Conservation (phyloP, 2,888 invertebrate genomes). For the Drosophila maculinotata region DNA sequence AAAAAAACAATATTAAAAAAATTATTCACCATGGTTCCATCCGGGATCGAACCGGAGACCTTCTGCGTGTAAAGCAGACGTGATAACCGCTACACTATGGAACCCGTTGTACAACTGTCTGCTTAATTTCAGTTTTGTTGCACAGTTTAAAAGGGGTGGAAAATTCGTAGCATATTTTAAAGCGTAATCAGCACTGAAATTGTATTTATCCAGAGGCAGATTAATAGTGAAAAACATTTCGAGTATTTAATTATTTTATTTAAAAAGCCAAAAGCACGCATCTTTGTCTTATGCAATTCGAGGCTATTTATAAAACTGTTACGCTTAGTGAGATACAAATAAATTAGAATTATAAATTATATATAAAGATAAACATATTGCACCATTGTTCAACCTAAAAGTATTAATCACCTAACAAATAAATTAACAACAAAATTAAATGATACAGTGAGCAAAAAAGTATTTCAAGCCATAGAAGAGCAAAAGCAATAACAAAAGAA, state of each 20-base stretch:
- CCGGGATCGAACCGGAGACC: conserved; percentile 85
- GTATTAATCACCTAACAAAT: conserved; percentile 58
- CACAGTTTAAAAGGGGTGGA: not conserved
- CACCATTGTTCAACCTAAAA: conserved; percentile 68
- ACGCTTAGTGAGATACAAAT: conserved; percentile 49
- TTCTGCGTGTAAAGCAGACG: conserved; percentile 86
- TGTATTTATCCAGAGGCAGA: not conserved
- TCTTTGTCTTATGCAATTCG: conserved; percentile 31
- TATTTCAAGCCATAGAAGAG: conserved; percentile 66
- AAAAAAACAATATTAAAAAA: conserved; percentile 1
- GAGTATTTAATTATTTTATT: conserved; percentile 50
- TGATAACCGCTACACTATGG: conserved; percentile 86
- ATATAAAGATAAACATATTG: conserved; percentile 59
- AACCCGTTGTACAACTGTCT: conserved; percentile 30
- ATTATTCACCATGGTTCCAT: conserved; percentile 43
- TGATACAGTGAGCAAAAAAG: conserved; percentile 52
- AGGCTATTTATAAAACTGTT: conserved; percentile 44
- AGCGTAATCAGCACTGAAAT: not conserved
- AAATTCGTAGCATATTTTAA: conserved; percentile 17
- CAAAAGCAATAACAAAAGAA: conserved; percentile 61
- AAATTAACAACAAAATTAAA: conserved; percentile 64
- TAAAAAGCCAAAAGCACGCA: conserved; percentile 70
- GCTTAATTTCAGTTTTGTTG: conserved; percentile 58
- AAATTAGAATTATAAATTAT: conserved; percentile 48
- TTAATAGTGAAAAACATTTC: conserved; percentile 1